phyloP scores from a whole-genome alignment of 2,113 vertebrate genomes.

The Propithecus coquereli region DNA sequence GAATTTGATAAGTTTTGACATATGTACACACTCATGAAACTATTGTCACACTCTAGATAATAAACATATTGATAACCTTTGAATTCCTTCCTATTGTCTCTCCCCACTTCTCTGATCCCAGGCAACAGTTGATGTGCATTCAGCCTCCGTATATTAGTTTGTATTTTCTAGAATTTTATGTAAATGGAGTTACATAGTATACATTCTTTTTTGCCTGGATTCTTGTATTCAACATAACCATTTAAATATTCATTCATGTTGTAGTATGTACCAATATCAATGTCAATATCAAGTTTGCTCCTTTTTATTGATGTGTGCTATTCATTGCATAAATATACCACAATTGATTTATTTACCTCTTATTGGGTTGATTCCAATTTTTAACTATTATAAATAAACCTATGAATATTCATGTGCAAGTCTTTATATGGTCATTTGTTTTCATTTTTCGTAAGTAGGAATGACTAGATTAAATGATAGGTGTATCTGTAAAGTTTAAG shows the following conservation, averaged over 20 bases:
- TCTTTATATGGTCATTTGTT: not conserved
- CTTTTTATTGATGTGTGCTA: not conserved
- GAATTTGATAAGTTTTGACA: not conserved
- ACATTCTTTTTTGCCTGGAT: not conserved
- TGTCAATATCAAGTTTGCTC: not conserved
- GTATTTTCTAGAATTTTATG: not conserved
- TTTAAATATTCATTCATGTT: not conserved
- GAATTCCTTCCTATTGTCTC: not conserved
- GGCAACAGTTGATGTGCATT: not conserved
- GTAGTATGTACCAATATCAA: not conserved
- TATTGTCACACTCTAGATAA: not conserved
- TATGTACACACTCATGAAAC: not conserved
- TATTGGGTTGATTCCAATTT: not conserved
- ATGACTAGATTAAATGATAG: not conserved
- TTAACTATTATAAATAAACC: not conserved
- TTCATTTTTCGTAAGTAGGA: not conserved
- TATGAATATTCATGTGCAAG: not conserved
- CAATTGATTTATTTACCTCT: not conserved
- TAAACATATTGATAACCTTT: not conserved
- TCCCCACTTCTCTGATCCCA: not conserved
- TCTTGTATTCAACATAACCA: not conserved
- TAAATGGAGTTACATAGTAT: not conserved
- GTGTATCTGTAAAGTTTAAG: not conserved
- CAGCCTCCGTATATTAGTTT: not conserved
- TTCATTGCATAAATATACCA: not conserved